Evolutionary conservation across 2,797 vertebrate species (phyloP).

Genomic region (Chaetophractus vellerosus): DNA sequence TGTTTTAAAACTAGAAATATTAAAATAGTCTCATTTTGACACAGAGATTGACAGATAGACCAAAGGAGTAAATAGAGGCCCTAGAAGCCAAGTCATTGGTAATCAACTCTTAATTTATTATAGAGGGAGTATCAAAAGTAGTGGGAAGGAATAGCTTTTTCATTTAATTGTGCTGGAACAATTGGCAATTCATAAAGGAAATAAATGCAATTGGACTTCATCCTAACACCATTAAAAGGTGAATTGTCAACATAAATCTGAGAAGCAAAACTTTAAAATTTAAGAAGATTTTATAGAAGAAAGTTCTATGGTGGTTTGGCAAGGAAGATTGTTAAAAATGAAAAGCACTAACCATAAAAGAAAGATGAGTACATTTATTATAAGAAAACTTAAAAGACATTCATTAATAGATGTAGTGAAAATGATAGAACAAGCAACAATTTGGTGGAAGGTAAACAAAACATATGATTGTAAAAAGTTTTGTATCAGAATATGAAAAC

Average conservation of each 20-base stretch:
- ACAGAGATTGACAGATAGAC: background rate
- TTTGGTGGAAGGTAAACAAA: background rate
- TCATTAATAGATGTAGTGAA: background rate
- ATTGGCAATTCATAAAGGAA: background rate
- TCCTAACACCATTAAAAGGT: background rate
- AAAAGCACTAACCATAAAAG: background rate
- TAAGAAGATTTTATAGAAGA: background rate
- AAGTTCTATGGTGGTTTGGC: background rate
- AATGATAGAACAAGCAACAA: background rate
- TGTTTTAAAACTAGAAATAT: background rate
- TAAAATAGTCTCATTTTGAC: background rate
- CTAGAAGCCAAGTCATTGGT: background rate
- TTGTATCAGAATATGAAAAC: background rate
- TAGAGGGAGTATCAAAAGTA: background rate
- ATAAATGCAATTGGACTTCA: background rate
- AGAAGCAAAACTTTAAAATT: background rate
- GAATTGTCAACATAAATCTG: background rate
- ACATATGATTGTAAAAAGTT: background rate
- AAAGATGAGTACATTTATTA: background rate
- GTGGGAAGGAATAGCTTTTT: background rate
- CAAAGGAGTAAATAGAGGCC: background rate
- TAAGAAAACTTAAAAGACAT: background rate
- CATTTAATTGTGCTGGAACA: background rate
- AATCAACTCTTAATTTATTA: background rate
- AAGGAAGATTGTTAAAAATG: background rate